phyloP scores from a whole-genome alignment of 1,140 invertebrate species.

The Holotrichia oblita region DNA sequence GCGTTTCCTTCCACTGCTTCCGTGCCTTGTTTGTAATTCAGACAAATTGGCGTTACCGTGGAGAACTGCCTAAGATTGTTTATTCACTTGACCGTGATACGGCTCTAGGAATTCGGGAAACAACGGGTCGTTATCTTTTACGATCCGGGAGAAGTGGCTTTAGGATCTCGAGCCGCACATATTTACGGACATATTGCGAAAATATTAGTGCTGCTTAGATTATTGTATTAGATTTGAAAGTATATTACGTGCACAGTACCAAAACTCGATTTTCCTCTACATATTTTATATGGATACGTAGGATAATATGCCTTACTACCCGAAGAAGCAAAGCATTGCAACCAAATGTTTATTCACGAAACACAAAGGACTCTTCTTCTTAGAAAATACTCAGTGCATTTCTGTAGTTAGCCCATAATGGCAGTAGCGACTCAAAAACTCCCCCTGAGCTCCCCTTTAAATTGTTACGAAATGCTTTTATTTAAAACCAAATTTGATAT shows the following conservation, averaged over 20 bases:
- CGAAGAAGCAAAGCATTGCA: too few species aligned
- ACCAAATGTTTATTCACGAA: too few species aligned
- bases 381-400: too few species aligned
- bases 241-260: not conserved
- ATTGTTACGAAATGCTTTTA: too few species aligned
- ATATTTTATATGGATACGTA: too few species aligned
- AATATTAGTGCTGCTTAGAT: not conserved
- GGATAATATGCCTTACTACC: too few species aligned
- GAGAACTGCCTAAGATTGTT: constrained; percentile 20
- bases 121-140: constrained; percentile 32
- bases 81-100: constrained; percentile 28
- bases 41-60: constrained; percentile 3
- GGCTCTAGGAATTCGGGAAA: constrained; percentile 6
- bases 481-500: too few species aligned
- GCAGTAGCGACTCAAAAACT: too few species aligned
- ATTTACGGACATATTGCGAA: not conserved
- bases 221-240: not conserved
- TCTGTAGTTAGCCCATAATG: too few species aligned
- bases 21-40: constrained; percentile 26
- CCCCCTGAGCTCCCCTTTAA: too few species aligned
- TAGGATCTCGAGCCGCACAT: not conserved
- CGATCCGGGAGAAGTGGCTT: not conserved
- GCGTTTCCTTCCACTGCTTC: not conserved
- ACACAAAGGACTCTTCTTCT: too few species aligned
- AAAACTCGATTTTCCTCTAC: too few species aligned